Evolutionary conservation across 2,797 vertebrate species (phyloP).

Genomic region (Neosilurus hyrtlii): DNA sequence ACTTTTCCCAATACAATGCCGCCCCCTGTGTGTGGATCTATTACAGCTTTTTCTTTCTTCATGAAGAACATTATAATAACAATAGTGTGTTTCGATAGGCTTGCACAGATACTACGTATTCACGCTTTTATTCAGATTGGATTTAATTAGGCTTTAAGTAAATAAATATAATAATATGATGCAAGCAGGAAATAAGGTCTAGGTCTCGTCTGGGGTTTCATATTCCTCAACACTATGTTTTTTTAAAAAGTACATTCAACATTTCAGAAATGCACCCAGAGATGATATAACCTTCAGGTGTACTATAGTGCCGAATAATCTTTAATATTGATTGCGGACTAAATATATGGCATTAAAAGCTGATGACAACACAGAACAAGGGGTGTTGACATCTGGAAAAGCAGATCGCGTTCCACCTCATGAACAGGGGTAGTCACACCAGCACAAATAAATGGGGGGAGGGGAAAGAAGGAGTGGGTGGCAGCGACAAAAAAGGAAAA

Average conservation of each 20-base stretch:
- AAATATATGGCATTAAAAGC: conserved; percentile 48
- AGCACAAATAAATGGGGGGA: conserved; percentile 39
- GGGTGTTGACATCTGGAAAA: conserved; percentile 41
- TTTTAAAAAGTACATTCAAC: conserved; percentile 16
- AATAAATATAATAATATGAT: conserved; percentile 15
- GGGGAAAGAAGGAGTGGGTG: conserved; percentile 11
- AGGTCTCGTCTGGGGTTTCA: background rate
- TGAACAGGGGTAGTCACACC: conserved; percentile 42
- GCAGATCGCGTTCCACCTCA: conserved; percentile 36
- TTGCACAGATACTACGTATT: no score
- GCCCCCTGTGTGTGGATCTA: no score
- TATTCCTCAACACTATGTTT: background rate
- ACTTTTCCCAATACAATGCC: no score
- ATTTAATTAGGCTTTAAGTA: no score
- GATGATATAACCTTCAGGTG: conserved; percentile 50
- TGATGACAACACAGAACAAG: conserved; percentile 39
- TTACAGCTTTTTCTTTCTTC: no score
- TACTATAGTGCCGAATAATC: conserved; percentile 48
- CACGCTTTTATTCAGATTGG: no score
- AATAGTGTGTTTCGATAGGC: no score
- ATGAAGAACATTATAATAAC: no score
- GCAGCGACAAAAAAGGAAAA: conserved; percentile 48
- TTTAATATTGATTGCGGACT: conserved; percentile 48
- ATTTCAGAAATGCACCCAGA: conserved; percentile 19
- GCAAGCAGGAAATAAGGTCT: conserved; percentile 26